Base-by-base conservation (phyloP, 2,797 vertebrate genomes). In the Gallinago stenura region DNA sequence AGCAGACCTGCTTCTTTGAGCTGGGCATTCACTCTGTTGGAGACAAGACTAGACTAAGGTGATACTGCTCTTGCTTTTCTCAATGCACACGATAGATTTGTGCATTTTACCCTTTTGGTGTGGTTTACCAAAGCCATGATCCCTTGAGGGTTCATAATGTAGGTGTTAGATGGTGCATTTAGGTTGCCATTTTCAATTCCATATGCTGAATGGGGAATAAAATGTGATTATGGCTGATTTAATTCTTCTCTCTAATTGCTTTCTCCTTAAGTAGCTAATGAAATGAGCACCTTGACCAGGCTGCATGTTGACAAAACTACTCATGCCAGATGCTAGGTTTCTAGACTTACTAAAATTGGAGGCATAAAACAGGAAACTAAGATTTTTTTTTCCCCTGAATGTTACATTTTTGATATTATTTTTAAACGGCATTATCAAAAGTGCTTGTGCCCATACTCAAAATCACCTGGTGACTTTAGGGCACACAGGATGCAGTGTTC, bases 1-100 rank as follows among this genome's bases (percentile, higher is more conserved):
- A 56, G 28, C 6, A 53, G 37, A 41, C 14, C 37, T 53, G 10
- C 14, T 53, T 35, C 69, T 58, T 48, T n/a, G 66, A 70, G 39
- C 5, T 45, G 35, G 6, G 1, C 1, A 0, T 76, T 90, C 54
- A 18, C 13, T 25, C 16, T 1, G 0, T 30, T 68, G 33, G 8
- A 62, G 31, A 22, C 12, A 83, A 88, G 45, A 83, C 8, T 30
- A 72, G 43, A 35, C 46, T 65, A 53, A 48, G 18, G 19, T 73
- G 39, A 4, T 48, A 50, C 15, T 83, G 72, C 28, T 83, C 43
- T 46, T 65, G 21, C 25, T 80, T 53, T 83, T 77, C 62, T 57
- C 31, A 26, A 3, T 0, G 0, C 10, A 31, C 7, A 19, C 19
- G 21, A 30, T 28, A 3, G 18, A 6, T 61, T 6, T 31, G 15